Evolutionary conservation across 1,140 invertebrate genomes (phyloP).

Genomic region (Lamellibrachia luymesi): DNA sequence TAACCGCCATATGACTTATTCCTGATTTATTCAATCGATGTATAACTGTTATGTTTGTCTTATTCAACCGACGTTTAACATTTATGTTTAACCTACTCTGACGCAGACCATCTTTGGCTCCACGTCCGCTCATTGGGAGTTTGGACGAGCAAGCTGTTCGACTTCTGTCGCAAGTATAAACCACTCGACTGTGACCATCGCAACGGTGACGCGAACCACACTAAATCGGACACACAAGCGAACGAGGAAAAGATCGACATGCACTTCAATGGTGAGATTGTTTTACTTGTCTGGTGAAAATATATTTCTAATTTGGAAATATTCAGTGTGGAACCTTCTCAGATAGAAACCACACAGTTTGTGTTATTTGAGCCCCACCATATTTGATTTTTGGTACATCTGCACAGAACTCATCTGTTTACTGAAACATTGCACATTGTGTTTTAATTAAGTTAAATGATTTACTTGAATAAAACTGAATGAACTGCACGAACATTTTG

Average conservation of each 20-base stretch:
- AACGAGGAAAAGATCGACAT: not conserved
- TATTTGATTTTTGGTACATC: not conserved
- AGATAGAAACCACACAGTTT: not conserved
- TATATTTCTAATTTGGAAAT: not conserved
- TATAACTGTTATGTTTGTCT: not conserved
- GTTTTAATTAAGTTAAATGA: no score
- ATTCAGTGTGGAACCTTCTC: not conserved
- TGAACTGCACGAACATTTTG: no score
- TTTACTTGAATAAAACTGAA: no score
- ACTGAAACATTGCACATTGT: no score
- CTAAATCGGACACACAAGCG: not conserved
- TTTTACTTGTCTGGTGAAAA: not conserved
- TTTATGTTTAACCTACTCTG: not conserved
- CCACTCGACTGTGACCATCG: not conserved
- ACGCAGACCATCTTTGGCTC: conserved; percentile 82
- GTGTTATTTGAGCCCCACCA: not conserved
- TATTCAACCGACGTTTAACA: not conserved
- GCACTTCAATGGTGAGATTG: not conserved
- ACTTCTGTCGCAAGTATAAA: conserved; percentile 71
- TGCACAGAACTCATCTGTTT: no score
- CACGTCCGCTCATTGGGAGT: conserved; percentile 90
- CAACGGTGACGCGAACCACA: not conserved
- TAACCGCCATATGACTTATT: not conserved
- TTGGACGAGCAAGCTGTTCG: conserved; percentile 89
- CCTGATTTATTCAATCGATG: conserved; percentile 47